Percentiles rank a stretch among this genome's conserved stretches.
These are phyloP conservation scores for Peromyscus leucopus DNA, from an alignment of 2,113 vertebrate species.

Conservation along the genomic window DNA sequence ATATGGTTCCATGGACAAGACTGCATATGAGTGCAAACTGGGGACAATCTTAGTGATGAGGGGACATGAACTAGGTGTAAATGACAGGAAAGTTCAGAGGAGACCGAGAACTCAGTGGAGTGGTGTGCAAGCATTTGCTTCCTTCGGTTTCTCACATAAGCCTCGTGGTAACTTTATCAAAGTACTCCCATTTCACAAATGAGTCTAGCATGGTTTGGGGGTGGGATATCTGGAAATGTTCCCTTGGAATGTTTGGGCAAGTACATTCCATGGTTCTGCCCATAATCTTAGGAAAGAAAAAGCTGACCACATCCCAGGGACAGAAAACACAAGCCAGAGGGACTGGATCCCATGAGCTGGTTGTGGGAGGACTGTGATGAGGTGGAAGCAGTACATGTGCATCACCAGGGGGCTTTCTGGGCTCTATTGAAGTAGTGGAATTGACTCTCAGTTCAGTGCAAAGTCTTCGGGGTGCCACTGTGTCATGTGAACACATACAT, in stretches of 20 bases:
- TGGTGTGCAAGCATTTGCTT: background rate
- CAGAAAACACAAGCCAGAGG: background rate
- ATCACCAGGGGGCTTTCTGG: background rate
- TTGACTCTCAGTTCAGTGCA: background rate
- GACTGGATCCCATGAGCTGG: background rate
- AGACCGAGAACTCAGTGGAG: background rate
- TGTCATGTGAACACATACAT: background rate
- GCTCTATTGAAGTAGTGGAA: background rate
- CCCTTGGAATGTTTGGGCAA: background rate
- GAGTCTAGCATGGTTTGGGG: background rate
- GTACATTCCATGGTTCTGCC: accelerated
- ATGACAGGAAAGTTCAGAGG: background rate
- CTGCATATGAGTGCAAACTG: background rate
- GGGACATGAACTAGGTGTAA: background rate
- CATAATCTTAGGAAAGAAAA: background rate
- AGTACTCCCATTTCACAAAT: background rate
- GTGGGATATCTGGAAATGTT: accelerated
- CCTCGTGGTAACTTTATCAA: background rate
- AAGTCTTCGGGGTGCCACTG: background rate
- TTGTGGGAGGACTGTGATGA: no score
- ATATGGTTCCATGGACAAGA: background rate
- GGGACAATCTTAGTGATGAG: background rate
- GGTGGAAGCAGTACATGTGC: background rate
- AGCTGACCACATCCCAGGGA: background rate
- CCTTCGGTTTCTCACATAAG: background rate